Conservation (phyloP, 2,113 vertebrate genomes). For the Lichenostomus cassidix region DNA sequence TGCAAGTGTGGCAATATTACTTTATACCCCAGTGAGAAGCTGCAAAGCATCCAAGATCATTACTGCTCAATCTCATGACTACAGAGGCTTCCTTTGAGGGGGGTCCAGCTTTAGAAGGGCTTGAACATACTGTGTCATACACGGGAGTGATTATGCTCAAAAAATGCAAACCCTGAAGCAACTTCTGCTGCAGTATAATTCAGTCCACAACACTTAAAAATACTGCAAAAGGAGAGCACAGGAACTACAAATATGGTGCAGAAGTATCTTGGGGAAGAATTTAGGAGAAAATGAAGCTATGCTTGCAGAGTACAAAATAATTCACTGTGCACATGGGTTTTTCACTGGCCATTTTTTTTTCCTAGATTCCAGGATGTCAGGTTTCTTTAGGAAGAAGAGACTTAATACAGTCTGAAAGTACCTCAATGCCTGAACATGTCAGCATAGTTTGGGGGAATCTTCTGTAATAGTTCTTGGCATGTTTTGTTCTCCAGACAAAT, state of each 20-base stretch:
- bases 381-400: conserved; percentile 38
- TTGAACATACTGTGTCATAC: background rate
- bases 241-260: background rate
- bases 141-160: background rate
- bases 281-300: background rate
- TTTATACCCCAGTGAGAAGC: background rate
- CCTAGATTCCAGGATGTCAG: conserved; percentile 36
- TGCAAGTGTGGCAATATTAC: background rate
- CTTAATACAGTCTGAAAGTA: conserved; percentile 52
- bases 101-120: background rate
- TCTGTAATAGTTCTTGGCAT: conserved; percentile 51
- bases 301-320: background rate
- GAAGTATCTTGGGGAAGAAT: background rate
- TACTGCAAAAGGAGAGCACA: background rate
- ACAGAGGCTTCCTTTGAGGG: background rate
- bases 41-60: background rate
- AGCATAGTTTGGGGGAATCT: background rate
- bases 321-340: background rate
- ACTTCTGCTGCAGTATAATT: background rate
- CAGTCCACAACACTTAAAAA: background rate
- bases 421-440: conserved; percentile 41
- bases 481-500: conserved; percentile 42
- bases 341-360: background rate
- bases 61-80: background rate
- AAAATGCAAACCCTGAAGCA: background rate